A percentile compares a stretch with the other conserved stretches of the same genome.
Conservation (phyloP, 2,888 invertebrate genomes). For the Mesoligia furuncula region DNA sequence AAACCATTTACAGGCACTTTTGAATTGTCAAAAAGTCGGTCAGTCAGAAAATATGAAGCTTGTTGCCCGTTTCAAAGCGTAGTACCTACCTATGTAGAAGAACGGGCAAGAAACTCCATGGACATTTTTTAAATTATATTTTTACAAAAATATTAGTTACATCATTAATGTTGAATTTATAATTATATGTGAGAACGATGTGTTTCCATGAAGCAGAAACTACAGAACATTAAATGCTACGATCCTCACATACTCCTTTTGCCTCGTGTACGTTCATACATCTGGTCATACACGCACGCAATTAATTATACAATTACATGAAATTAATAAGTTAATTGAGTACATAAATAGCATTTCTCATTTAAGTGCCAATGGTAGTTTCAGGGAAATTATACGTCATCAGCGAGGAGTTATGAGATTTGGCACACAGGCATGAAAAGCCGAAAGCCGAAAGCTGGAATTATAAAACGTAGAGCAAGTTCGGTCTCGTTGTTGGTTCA, state of each 20-base stretch:
- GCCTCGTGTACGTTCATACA: background rate
- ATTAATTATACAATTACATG: constrained; percentile 9
- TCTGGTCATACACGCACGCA: background rate
- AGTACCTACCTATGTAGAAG: too few relatives aligned
- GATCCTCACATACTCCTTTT: background rate
- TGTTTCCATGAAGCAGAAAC: background rate
- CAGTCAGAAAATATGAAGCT: too few relatives aligned
- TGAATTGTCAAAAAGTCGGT: too few relatives aligned
- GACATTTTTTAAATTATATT: too few relatives aligned
- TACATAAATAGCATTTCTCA: constrained; percentile 31
- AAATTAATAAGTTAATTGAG: constrained; percentile 27
- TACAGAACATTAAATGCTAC: background rate
- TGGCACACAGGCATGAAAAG: constrained; percentile 74
- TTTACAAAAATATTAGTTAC: too few relatives aligned
- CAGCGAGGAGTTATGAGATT: constrained; percentile 81
- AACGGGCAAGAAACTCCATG: too few relatives aligned
- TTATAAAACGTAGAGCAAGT: constrained; percentile 81
- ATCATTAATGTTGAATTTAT: too few relatives aligned
- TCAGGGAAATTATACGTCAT: constrained; percentile 69
- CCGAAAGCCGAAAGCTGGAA: constrained; percentile 78
- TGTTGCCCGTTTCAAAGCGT: too few relatives aligned
- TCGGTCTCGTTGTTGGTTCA: constrained; percentile 76
- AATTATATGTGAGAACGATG: too few relatives aligned
- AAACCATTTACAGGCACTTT: too few relatives aligned
- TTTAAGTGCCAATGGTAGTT: constrained; percentile 59